Evolutionary conservation across 2,888 invertebrate genomes (phyloP).

Genomic region (Abscondita cerata): DNA sequence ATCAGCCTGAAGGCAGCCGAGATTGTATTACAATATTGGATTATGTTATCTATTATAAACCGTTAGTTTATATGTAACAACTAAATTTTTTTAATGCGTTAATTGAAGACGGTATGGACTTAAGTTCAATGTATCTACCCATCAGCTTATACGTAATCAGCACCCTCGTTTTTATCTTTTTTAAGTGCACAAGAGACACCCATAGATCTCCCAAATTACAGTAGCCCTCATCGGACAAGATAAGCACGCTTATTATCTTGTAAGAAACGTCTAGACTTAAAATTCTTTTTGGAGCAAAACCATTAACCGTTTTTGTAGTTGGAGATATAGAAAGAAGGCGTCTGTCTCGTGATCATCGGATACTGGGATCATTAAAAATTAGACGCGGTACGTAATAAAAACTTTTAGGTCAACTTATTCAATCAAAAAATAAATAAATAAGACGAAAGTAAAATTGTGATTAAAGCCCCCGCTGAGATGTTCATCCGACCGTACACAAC

Average conservation of each 20-base stretch:
- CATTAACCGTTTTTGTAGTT: conserved; percentile 30
- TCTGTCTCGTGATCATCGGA: conserved; percentile 29
- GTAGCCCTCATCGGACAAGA: conserved; percentile 3
- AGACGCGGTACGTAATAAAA: conserved; percentile 9
- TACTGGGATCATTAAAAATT: conserved; percentile 31
- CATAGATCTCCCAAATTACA: too few species aligned
- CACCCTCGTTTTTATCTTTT: too few species aligned
- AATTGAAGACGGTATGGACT: too few species aligned
- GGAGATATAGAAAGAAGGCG: conserved; percentile 18
- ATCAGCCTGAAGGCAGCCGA: conserved; percentile 13
- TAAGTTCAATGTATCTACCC: too few species aligned
- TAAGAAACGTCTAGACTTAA: conserved; percentile 21
- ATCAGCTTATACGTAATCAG: too few species aligned
- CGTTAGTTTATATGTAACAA: conserved; percentile 11
- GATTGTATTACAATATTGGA: conserved; percentile 19
- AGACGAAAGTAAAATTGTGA: too few species aligned
- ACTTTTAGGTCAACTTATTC: too few species aligned
- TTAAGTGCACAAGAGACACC: too few species aligned
- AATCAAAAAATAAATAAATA: too few species aligned
- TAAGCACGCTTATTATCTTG: background rate
- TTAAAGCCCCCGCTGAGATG: too few species aligned
- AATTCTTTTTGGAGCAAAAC: conserved; percentile 14
- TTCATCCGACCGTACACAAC: too few species aligned
- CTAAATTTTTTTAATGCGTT: background rate
- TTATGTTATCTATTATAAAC: conserved; percentile 13